These are phyloP conservation scores for Cepphus grylle DNA, from an alignment of 2,113 vertebrate species.

Conservation along the genomic window DNA sequence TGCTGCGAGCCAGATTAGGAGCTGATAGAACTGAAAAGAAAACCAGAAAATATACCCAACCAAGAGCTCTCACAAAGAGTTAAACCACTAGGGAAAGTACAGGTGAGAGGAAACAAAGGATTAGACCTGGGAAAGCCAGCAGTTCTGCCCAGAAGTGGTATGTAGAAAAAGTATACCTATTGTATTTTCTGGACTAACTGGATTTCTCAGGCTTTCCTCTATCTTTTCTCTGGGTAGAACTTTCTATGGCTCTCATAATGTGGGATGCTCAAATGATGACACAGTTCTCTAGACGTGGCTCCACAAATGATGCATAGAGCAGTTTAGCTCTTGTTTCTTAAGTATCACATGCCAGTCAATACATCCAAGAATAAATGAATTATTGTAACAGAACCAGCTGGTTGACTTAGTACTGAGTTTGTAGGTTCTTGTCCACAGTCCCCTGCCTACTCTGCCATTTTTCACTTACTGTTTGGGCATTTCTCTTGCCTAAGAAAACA, in stretches of 20 bases:
- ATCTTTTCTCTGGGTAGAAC: not conserved
- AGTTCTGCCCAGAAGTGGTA: not conserved
- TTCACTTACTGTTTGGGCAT: not conserved
- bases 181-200: not conserved
- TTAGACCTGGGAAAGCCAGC: not conserved
- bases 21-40: not conserved
- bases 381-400: not conserved
- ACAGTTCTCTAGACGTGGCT: not conserved
- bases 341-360: not conserved
- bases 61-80: not conserved
- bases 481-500: not conserved
- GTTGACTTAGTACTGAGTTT: not conserved
- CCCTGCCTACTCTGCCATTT: not conserved
- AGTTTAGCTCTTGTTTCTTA: not conserved
- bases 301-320: not conserved
- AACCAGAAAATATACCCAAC: accelerated
- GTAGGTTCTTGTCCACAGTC: not conserved
- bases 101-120: not conserved
- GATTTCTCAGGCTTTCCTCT: not conserved
- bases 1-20: not conserved
- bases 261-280: not conserved
- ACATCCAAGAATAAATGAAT: not conserved
- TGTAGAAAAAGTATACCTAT: not conserved
- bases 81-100: not conserved
- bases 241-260: not conserved